Percentiles rank a stretch among this genome's conserved stretches.
These are phyloP conservation scores for Smittia aterrima DNA, from an alignment of 2,888 invertebrate species.

Conservation along the genomic window DNA sequence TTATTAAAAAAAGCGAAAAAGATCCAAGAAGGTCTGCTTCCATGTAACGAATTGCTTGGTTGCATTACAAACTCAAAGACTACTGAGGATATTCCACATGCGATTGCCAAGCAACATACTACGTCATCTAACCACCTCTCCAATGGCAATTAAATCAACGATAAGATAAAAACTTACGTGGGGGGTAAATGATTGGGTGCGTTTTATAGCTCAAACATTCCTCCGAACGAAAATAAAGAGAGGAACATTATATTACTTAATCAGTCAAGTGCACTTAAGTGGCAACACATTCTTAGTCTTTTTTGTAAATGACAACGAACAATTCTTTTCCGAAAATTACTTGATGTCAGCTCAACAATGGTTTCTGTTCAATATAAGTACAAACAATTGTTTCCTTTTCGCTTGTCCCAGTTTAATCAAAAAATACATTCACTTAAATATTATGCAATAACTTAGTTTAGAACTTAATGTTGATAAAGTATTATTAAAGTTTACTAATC, in stretches of 20 bases:
- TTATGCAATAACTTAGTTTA: conserved; percentile 5
- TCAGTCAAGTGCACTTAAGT: conserved; percentile 18
- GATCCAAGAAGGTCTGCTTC: conserved; percentile 67
- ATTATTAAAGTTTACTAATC: neutral
- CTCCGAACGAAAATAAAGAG: neutral
- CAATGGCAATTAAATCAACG: neutral
- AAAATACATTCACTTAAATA: neutral
- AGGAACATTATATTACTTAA: neutral
- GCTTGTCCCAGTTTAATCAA: no score
- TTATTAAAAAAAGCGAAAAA: conserved; percentile 72
- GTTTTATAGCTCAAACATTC: neutral
- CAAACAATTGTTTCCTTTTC: no score
- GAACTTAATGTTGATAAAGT: neutral
- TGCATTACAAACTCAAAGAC: conserved; percentile 74
- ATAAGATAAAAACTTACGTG: neutral
- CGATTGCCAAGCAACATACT: conserved; percentile 55
- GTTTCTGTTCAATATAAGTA: no score
- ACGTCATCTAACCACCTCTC: neutral
- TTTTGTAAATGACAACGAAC: no score
- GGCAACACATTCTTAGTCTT: neutral
- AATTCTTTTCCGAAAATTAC: no score
- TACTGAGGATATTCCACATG: conserved; percentile 79
- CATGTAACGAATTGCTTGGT: conserved; percentile 76
- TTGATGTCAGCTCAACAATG: no score
- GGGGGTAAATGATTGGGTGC: neutral